Evolutionary conservation across 2,888 invertebrate genomes (phyloP).

Genomic region (Ormia ochracea): DNA sequence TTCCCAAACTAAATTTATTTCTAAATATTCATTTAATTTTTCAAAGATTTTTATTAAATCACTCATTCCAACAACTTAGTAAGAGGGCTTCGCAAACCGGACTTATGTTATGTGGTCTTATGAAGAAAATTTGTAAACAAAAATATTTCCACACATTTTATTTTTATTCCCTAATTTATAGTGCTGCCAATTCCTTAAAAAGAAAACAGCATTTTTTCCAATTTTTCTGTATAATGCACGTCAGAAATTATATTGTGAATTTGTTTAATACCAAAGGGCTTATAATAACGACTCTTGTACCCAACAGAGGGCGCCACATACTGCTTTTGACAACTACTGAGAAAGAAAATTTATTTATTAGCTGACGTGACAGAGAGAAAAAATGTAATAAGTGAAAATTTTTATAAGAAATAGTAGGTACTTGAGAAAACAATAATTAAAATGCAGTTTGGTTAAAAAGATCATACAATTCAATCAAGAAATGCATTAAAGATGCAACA

Average conservation of each 20-base stretch:
- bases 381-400: conserved; percentile 44
- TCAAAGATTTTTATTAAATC: conserved; percentile 70
- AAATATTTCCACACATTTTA: background rate
- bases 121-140: conserved; percentile 22
- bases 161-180: background rate
- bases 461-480: background rate
- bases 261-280: background rate
- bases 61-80: conserved; percentile 65
- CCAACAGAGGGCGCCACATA: background rate
- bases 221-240: too few relatives aligned
- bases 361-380: conserved; percentile 55
- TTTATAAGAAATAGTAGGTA: conserved; percentile 23
- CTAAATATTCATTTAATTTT: conserved; percentile 69
- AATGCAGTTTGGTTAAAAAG: conserved; percentile 4
- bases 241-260: background rate
- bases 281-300: background rate
- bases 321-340: background rate
- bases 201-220: too few relatives aligned
- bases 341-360: conserved; percentile 43
- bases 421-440: conserved; percentile 35
- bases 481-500: background rate
- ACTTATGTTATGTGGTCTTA: too few relatives aligned
- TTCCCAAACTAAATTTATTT: conserved; percentile 68
- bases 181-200: background rate
- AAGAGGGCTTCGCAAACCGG: background rate